phyloP scores from a whole-genome alignment of 2,797 vertebrate genomes.

The Tadarida brasiliensis region DNA sequence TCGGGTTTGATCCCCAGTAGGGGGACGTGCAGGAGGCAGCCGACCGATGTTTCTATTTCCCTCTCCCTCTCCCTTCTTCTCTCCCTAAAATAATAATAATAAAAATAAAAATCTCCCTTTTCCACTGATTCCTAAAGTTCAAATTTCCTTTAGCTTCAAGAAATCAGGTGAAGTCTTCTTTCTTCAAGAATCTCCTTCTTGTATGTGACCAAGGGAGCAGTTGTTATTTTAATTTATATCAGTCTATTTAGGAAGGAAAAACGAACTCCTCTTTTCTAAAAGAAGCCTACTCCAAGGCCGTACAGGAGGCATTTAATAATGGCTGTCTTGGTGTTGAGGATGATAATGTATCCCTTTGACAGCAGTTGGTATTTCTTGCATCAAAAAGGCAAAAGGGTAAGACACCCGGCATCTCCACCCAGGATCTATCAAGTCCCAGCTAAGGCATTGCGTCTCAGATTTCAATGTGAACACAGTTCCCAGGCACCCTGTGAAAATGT shows the following conservation, averaged over 20 bases:
- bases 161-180: neutral
- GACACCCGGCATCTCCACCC: neutral
- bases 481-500: neutral
- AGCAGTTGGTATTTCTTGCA: neutral
- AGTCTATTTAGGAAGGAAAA: neutral
- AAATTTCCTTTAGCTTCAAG: neutral
- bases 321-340: too few relatives aligned
- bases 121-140: neutral
- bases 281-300: neutral
- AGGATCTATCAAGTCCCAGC: neutral
- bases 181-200: neutral
- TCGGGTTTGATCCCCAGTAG: too few relatives aligned
- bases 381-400: neutral
- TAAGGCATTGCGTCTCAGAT: neutral
- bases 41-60: too few relatives aligned
- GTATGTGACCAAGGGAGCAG: neutral
- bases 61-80: too few relatives aligned
- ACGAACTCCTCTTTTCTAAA: neutral
- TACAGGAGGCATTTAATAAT: neutral
- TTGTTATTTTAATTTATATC: neutral
- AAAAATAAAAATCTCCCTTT: neutral
- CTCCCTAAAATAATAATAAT: too few relatives aligned
- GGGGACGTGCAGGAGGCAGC: too few relatives aligned
- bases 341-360: neutral
- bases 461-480: neutral